Evolutionary conservation across 2,113 vertebrate species (phyloP), one percentile per base, ranked within the genome.

Genomic region (Cromileptes altivelis): DNA sequence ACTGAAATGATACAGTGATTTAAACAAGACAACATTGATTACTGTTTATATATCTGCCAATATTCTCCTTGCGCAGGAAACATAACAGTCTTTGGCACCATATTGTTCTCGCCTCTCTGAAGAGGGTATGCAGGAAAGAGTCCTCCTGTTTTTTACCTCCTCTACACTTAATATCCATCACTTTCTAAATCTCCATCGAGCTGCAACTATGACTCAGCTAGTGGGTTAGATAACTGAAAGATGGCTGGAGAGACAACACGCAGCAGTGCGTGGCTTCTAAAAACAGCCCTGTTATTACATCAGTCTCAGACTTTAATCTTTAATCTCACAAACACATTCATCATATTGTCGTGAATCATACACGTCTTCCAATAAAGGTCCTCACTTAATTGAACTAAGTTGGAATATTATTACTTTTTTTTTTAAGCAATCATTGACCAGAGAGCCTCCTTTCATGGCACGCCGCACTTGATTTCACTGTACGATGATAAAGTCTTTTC

Each of bases 171-270:
- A 90, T 80, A 82, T 86, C 80, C 79, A 85, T 88, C 84, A 83
- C 75, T 91, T 82, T 88, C 37, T 76, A 84, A 88, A 89, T 86
- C 74, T 86, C 87, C 63, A 80, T 78, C 8, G 68, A 86, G 91
- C 91, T 85, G 75, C 47, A 84, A 82, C 67, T 69, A 77, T 92
- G 91, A 91, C 86, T 92, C 91, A 90, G 84, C 67, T 63, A 15
- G 64, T 57, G 61, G 87, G 87, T 91, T 81, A 75, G 88, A 88
- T 86, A 82, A 92, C 74, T 68, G 68, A 75, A 53, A 69, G 75
- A 84, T 53, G 67, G 71, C 42, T 70, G 6, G 67, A 83, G 65
- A 85, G 72, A 85, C 78, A 78, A 91, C 71, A 69, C 12, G 25
- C 79, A 68, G 78, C 82, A 60, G 25, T 7, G 64, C 55, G 47